These are phyloP conservation scores for Nothocercus julius DNA, from an alignment of 2,113 vertebrate species.

Conservation along the genomic window DNA sequence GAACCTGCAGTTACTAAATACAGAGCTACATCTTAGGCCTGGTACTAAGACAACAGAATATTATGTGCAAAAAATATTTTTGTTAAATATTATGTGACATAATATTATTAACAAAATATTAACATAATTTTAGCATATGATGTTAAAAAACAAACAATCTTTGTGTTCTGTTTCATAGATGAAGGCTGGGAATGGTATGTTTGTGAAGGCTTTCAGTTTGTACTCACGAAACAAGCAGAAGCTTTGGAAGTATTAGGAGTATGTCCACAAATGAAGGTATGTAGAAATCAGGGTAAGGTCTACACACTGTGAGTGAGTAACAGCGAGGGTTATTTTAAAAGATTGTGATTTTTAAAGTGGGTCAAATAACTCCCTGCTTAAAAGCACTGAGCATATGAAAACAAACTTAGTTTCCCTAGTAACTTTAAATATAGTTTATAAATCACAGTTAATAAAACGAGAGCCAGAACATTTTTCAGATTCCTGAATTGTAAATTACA, in stretches of 20 bases:
- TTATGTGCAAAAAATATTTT: background rate
- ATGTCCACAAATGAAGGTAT: conserved; percentile 84
- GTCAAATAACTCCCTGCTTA: background rate
- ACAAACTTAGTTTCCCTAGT: background rate
- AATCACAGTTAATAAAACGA: background rate
- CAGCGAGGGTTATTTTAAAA: background rate
- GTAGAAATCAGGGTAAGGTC: background rate
- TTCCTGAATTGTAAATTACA: background rate
- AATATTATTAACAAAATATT: no score
- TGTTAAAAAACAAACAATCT: background rate
- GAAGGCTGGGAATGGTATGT: conserved; percentile 83
- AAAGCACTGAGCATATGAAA: background rate
- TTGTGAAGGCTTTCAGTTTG: conserved; percentile 92
- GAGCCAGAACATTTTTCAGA: background rate
- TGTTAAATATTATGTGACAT: no score
- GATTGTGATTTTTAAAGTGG: background rate
- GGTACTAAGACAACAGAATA: background rate
- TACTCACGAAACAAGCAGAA: conserved; percentile 88
- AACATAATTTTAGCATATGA: no score
- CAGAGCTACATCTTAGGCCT: background rate
- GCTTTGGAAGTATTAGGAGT: conserved; percentile 87
- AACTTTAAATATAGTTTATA: background rate
- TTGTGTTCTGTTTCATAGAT: conserved; percentile 50
- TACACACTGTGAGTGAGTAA: background rate
- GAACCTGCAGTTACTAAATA: background rate